Evolutionary conservation across 2,888 invertebrate genomes (phyloP).

Genomic region (Drosophila buzzatii): DNA sequence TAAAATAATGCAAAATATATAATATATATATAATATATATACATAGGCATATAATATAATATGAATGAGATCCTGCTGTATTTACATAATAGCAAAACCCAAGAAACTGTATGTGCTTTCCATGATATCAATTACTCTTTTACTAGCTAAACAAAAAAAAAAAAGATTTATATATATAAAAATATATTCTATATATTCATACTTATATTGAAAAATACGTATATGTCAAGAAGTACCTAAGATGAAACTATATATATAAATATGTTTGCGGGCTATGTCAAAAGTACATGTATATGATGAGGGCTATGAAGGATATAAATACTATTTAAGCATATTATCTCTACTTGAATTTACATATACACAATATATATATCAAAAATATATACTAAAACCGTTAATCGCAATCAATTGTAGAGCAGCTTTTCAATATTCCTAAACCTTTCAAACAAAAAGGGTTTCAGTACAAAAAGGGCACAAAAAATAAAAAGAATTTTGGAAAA

Average conservation of each 20-base stretch:
- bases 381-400: slow-evolving; percentile 15
- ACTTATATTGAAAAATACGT: slow-evolving; percentile 26
- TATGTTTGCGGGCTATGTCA: slow-evolving; percentile 5
- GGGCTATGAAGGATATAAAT: slow-evolving; percentile 8
- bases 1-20: no score
- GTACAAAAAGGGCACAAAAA: slow-evolving; percentile 44
- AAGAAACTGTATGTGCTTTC: slow-evolving; percentile 42
- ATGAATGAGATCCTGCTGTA: neutral
- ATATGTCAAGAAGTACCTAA: slow-evolving; percentile 56
- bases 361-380: slow-evolving; percentile 2
- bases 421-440: slow-evolving; percentile 13
- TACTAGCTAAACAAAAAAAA: slow-evolving; percentile 12
- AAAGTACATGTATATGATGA: slow-evolving; percentile 4
- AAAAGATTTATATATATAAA: neutral
- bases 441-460: slow-evolving; percentile 40
- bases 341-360: slow-evolving; percentile 10
- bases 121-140: slow-evolving; percentile 47
- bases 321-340: slow-evolving; percentile 14
- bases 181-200: slow-evolving; percentile 18
- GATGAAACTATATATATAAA: slow-evolving; percentile 18
- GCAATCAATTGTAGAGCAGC: slow-evolving; percentile 15
- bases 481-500: neutral
- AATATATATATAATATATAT: neutral
- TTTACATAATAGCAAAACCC: slow-evolving; percentile 8
- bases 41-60: neutral